Conservation (phyloP, 2,113 vertebrate genomes). For the Crotalus helleri region DNA sequence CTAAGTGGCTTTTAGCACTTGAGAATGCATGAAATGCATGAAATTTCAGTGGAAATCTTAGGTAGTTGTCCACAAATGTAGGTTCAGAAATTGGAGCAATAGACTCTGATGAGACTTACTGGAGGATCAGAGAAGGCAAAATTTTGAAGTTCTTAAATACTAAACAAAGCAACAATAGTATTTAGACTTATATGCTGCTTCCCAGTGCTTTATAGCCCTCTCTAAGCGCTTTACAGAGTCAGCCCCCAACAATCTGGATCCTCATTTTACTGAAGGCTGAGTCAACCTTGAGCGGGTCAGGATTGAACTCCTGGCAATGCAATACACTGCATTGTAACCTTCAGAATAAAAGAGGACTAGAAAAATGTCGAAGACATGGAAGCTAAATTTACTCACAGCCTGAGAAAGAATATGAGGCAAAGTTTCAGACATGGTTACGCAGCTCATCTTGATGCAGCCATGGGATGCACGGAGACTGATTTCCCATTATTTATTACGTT, state of each 20-base stretch:
- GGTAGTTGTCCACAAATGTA: background rate
- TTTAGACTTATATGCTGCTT: background rate
- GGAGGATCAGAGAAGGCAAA: background rate
- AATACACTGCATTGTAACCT: background rate
- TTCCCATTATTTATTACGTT: background rate
- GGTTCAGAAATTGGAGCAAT: background rate
- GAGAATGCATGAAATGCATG: background rate
- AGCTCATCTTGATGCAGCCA: background rate
- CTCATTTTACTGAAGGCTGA: too few species aligned
- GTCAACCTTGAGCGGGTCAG: too few species aligned
- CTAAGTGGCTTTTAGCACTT: background rate
- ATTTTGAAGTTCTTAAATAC: background rate
- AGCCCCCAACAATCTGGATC: too few species aligned
- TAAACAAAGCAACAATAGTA: background rate
- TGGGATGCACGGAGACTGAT: background rate
- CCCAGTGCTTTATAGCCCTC: too few species aligned
- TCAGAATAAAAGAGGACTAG: background rate
- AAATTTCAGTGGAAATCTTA: background rate
- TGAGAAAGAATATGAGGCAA: background rate
- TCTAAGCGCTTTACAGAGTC: too few species aligned
- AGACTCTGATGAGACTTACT: background rate
- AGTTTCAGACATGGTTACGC: background rate
- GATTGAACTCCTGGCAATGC: too few species aligned
- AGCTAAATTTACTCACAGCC: background rate
- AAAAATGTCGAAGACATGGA: background rate